Evolutionary conservation across 2,113 vertebrate species (phyloP).

Genomic region (Urocitellus parryii): DNA sequence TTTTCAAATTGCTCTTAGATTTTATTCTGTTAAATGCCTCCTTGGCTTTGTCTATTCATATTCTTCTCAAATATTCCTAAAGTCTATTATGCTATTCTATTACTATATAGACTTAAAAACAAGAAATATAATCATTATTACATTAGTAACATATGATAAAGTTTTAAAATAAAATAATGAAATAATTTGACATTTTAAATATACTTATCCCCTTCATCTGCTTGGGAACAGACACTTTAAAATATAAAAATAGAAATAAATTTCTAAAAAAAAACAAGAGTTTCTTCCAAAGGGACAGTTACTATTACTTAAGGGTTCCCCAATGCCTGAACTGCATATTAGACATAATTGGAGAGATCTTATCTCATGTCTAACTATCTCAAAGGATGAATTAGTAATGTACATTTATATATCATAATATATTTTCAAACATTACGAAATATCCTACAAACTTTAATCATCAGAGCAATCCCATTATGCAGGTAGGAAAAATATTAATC

Average conservation of each 20-base stretch:
- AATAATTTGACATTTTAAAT: slow-evolving; percentile 5
- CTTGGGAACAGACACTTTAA: neutral
- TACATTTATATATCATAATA: neutral
- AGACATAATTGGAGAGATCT: neutral
- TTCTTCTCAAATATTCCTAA: slow-evolving; percentile 10
- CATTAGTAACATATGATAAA: neutral
- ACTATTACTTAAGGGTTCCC: neutral
- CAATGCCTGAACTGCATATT: neutral
- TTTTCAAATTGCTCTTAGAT: neutral
- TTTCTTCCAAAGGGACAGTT: neutral
- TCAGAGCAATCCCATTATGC: neutral
- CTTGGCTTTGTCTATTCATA: neutral
- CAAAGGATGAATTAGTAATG: neutral
- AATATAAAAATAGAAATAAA: slow-evolving; percentile 18
- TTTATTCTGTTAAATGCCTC: neutral
- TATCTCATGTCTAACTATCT: neutral
- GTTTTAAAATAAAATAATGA: neutral
- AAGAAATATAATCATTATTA: neutral
- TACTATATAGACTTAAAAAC: neutral
- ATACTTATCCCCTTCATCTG: neutral
- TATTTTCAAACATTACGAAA: slow-evolving; percentile 19
- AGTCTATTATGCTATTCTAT: neutral
- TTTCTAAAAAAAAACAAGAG: neutral
- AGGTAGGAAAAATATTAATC: neutral
- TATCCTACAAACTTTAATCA: slow-evolving; percentile 10